Conservation (phyloP, 2,888 invertebrate species). For the Eremobia ochroleuca region DNA sequence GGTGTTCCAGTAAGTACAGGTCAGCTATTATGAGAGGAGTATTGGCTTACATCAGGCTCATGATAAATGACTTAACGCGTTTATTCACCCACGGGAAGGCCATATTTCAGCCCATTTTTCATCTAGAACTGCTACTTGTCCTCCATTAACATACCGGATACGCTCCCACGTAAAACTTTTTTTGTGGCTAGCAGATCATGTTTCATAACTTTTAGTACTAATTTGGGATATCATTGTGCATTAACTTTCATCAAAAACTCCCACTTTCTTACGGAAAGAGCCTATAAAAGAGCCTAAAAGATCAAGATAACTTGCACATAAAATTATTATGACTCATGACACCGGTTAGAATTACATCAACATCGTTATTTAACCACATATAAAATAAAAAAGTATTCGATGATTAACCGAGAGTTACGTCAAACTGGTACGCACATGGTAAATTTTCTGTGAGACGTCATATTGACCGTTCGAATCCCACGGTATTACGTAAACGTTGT, state of each 20-base stretch:
- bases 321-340: constrained; percentile 61
- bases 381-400: constrained; percentile 50
- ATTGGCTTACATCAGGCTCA: not conserved
- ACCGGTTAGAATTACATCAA: constrained; percentile 61
- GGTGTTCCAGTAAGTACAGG: not conserved
- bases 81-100: constrained; percentile 39
- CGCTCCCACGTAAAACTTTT: constrained; percentile 54
- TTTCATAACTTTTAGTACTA: constrained; percentile 63
- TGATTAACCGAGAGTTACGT: constrained; percentile 67
- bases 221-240: constrained; percentile 60
- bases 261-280: constrained; percentile 62
- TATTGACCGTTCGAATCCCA: constrained; percentile 74
- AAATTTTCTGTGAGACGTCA: constrained; percentile 67
- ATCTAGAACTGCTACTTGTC: constrained; percentile 53
- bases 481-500: constrained; percentile 76
- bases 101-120: constrained; percentile 33
- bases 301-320: constrained; percentile 65
- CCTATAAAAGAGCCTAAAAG: constrained; percentile 53
- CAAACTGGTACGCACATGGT: constrained; percentile 65
- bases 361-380: constrained; percentile 59
- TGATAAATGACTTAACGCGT: constrained; percentile 26
- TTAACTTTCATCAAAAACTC: constrained; percentile 66
- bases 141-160: constrained; percentile 59
- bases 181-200: constrained; percentile 49
- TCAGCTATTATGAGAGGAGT: not conserved